Base-by-base conservation (phyloP, 2,113 vertebrate species). In the Salvelinus alpinus region DNA sequence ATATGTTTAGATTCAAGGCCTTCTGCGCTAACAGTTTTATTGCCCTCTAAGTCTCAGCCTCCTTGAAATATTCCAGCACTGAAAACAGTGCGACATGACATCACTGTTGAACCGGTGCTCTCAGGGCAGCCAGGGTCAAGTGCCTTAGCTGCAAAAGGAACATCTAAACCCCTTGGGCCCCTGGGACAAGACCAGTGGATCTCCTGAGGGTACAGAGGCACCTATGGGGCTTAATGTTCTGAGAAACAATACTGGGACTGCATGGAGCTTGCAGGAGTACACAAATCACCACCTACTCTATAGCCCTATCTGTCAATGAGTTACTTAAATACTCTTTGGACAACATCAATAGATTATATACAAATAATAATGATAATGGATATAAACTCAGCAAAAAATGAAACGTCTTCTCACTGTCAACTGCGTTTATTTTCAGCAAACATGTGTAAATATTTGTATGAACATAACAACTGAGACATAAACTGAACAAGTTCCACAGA, bases 231-330 rank as follows among this genome's bases (percentile, higher is more conserved):
- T 62, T 62, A 62, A 62, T 22, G 59, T 24, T 6, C 59, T 62
- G 59, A n/a, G 20, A 62, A 22, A 62, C 59, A 62, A 5, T 62
- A 6, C 51, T 54, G 6, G 18, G 59, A 62, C 59, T 9, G 20
- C 18, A 62, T 20, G 7, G 59, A 16, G 59, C 5, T 62, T 62
- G n/a, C n/a, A 62, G 7, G 2, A 62, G 59, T 9, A 78, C 78
- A 78, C 72, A 76, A 84, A 84, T 88, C 82, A 86, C 68, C 84
- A 80, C 38, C 38, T 44, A 44, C 73, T 77, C 66, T 71, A 66
- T 7, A 14, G 1, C 18, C 59, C n/a, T 62, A n/a, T 22, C 59
- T 22, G n/a, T 62, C 59, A 62, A 20, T 62, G 59, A 1, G n/a
- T 62, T 22, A 22, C 24, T 79, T 54, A 13, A 16, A 54, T 54